Evolutionary conservation across 2,888 invertebrate genomes (phyloP).

Genomic region (Tigriopus californicus): DNA sequence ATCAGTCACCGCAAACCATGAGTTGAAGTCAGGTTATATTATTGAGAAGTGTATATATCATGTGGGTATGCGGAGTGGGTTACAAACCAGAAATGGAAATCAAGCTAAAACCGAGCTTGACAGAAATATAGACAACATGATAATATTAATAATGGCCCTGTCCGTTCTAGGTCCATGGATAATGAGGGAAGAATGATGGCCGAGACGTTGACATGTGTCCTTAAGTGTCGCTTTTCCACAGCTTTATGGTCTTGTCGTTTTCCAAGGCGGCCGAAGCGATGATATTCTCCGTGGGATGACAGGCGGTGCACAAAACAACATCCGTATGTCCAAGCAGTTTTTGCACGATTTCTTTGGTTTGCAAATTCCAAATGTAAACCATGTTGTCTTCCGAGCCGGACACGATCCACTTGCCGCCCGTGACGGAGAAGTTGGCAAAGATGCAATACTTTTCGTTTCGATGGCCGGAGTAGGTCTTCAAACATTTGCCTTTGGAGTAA

Average conservation of each 20-base stretch:
- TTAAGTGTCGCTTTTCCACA: conserved; percentile 74
- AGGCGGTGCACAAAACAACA: conserved; percentile 89
- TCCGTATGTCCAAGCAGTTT: conserved; percentile 44
- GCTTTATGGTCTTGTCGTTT: conserved; percentile 94
- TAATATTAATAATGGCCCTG: too few species aligned
- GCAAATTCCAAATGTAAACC: conserved; percentile 98
- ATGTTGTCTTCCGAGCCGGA: conserved; percentile 98
- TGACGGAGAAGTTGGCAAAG: conserved; percentile 98
- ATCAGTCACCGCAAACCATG: too few species aligned
- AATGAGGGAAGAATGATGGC: too few species aligned
- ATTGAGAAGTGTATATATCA: too few species aligned
- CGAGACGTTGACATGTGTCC: neutral
- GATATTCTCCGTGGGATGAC: conserved; percentile 97
- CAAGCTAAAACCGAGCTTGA: too few species aligned
- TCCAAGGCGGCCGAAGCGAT: conserved; percentile 97
- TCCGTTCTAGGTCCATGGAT: too few species aligned
- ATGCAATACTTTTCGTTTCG: conserved; percentile 99
- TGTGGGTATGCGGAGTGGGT: too few species aligned
- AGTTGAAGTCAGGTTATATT: too few species aligned
- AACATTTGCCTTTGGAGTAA: conserved; percentile 92
- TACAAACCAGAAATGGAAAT: too few species aligned
- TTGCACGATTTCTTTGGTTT: conserved; percentile 97
- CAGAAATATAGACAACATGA: too few species aligned
- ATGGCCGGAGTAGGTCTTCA: conserved; percentile 95
- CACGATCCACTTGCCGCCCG: conserved; percentile 88